Evolutionary conservation across 1,140 invertebrate species (phyloP).

Genomic region (Drosophila kurseongensis): DNA sequence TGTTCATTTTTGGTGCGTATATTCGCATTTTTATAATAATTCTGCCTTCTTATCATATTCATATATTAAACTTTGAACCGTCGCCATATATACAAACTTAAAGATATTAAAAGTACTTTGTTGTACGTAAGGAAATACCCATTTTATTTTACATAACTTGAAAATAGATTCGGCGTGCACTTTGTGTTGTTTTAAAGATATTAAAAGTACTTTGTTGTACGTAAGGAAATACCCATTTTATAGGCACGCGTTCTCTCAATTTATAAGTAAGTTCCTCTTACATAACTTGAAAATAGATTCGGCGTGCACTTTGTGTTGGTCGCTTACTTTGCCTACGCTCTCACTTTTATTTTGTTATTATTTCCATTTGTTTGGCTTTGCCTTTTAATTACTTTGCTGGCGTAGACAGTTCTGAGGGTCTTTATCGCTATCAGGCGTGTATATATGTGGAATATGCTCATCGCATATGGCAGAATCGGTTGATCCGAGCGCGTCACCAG

Average conservation of each 20-base stretch:
- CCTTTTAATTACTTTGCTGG: conserved; percentile 46
- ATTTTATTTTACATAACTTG: conserved; percentile 23
- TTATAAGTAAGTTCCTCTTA: conserved; percentile 10
- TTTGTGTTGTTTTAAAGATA: no score
- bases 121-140: background rate
- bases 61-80: no score
- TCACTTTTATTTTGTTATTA: conserved; percentile 54
- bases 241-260: conserved; percentile 19
- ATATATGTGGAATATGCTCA: conserved; percentile 2
- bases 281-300: conserved; percentile 18
- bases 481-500: conserved; percentile 38
- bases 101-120: background rate
- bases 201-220: background rate
- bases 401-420: conserved; percentile 20
- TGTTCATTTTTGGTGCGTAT: no score
- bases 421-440: conserved; percentile 32
- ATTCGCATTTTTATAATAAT: no score
- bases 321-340: conserved; percentile 18
- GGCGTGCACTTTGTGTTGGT: conserved; percentile 17
- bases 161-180: conserved; percentile 14
- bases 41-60: no score
- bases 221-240: background rate
- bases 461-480: conserved; percentile 9
- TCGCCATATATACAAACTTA: no score
- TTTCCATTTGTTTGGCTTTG: conserved; percentile 33